Percentiles rank a stretch among this genome's conserved stretches.
phyloP scores from a whole-genome alignment of 2,113 vertebrate species.

The Boulengeromyrus knoepffleri region DNA sequence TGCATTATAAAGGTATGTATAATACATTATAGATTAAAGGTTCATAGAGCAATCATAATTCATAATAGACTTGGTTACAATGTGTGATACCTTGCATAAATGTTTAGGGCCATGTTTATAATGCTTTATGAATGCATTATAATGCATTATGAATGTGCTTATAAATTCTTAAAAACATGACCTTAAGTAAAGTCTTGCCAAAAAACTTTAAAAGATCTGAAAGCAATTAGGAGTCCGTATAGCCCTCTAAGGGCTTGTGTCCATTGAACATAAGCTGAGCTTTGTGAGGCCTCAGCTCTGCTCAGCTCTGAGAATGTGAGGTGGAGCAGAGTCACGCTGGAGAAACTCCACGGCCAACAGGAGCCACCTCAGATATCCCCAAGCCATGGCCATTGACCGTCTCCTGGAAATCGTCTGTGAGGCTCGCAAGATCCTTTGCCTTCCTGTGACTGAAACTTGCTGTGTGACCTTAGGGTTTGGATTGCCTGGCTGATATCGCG shows the following conservation, averaged over 20 bases:
- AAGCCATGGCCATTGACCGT: neutral
- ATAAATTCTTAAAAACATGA: too few species aligned
- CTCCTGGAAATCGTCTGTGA: neutral
- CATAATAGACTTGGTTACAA: too few species aligned
- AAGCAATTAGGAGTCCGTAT: slow-evolving; percentile 11
- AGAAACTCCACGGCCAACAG: neutral
- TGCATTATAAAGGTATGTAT: too few species aligned
- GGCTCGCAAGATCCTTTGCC: neutral
- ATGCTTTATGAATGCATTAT: too few species aligned
- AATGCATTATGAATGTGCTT: too few species aligned
- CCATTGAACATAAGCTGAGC: neutral
- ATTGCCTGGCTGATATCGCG: neutral
- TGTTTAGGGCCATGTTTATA: too few species aligned
- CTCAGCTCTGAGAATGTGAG: neutral
- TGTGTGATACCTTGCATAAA: too few species aligned
- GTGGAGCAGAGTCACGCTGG: neutral
- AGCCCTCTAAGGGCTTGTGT: neutral
- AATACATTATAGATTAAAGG: too few species aligned
- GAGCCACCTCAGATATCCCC: neutral
- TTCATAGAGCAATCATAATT: too few species aligned
- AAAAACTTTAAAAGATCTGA: slow-evolving; percentile 24
- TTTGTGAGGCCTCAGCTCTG: neutral
- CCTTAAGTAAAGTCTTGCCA: too few species aligned
- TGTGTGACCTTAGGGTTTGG: neutral
- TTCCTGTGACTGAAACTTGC: neutral